These are phyloP conservation scores for Ascaphus truei DNA, from an alignment of 2,113 vertebrate genomes.

Conservation along the genomic window DNA sequence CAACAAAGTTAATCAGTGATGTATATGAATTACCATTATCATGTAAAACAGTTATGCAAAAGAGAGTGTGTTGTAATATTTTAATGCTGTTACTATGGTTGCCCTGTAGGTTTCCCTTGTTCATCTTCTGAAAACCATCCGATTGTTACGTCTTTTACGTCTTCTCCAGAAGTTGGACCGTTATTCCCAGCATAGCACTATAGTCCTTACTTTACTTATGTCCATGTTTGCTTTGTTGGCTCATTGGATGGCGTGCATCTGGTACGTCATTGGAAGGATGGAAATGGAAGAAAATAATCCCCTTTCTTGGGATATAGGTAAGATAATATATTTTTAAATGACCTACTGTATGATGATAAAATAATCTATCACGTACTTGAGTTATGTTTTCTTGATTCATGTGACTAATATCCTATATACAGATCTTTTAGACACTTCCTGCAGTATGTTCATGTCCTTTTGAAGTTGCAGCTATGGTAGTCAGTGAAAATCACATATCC, in stretches of 20 bases:
- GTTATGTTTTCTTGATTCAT: background rate
- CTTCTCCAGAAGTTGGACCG: constrained; percentile 97
- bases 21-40: too few species aligned
- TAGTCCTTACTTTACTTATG: constrained; percentile 94
- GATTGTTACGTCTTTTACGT: constrained; percentile 85
- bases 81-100: background rate
- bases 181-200: constrained; percentile 94
- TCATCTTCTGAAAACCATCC: constrained; percentile 90
- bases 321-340: constrained; percentile 44
- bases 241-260: constrained; percentile 99
- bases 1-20: too few species aligned
- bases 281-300: constrained; percentile 89
- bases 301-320: constrained; percentile 93
- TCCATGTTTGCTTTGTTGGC: constrained; percentile 96
- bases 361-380: background rate
- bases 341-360: background rate
- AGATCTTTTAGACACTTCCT: too few species aligned
- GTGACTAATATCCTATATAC: too few species aligned
- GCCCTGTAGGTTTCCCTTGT: constrained; percentile 86
- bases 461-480: too few species aligned
- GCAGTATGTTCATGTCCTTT: too few species aligned
- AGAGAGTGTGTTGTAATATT: background rate
- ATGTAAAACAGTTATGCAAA: too few species aligned
- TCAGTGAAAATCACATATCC: too few species aligned
- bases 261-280: constrained; percentile 96